A percentile compares a stretch with the other conserved stretches of the same genome.
phyloP scores from a whole-genome alignment of 2,113 vertebrate species.

The Odontophorus gujanensis region DNA sequence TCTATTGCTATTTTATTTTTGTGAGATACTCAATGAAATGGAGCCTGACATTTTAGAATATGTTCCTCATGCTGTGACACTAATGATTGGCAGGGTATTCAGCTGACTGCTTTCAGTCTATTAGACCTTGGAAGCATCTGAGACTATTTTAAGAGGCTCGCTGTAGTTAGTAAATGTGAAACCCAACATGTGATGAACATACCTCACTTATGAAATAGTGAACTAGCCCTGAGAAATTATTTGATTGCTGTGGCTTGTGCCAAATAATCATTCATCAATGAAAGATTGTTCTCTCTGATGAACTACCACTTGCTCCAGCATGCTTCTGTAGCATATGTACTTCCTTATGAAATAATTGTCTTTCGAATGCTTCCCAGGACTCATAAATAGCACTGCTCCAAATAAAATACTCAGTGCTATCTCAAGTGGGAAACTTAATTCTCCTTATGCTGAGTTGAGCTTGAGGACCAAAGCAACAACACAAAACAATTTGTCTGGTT shows the following conservation, averaged over 20 bases:
- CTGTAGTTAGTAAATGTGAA: neutral
- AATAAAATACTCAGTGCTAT: conserved; percentile 36
- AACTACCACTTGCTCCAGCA: neutral
- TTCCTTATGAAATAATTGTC: neutral
- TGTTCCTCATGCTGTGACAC: neutral
- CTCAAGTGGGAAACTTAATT: conserved; percentile 13
- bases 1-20: conserved; percentile 24
- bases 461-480: conserved; percentile 11
- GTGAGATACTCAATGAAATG: neutral
- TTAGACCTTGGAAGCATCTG: neutral
- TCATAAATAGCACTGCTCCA: neutral
- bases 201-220: neutral
- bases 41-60: neutral
- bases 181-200: neutral
- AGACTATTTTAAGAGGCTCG: neutral
- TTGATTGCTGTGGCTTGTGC: neutral
- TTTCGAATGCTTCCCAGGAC: neutral
- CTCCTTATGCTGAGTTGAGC: conserved; percentile 30
- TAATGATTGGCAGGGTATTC: conserved; percentile 17
- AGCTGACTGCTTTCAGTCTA: conserved; percentile 37
- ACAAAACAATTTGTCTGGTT: conserved; percentile 48
- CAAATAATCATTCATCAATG: neutral
- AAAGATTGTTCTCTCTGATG: neutral
- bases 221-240: neutral
- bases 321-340: neutral